phyloP scores from a whole-genome alignment of 2,113 vertebrate species.

The Pantherophis guttatus region DNA sequence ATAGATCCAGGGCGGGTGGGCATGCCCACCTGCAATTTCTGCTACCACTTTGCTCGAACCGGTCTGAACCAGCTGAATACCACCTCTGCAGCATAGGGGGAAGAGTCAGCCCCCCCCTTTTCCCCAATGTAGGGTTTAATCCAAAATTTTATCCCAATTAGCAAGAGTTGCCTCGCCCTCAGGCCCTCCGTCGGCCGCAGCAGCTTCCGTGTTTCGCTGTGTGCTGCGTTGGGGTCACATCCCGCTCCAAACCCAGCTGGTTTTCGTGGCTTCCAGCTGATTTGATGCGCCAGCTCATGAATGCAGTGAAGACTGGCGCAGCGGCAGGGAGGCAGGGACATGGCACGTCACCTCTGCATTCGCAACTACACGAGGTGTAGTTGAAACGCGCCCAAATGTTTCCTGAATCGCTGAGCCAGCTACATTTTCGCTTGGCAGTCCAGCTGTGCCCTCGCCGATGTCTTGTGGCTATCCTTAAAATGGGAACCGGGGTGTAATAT shows the following conservation, averaged over 20 bases:
- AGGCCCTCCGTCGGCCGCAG: not conserved
- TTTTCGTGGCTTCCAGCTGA: not conserved
- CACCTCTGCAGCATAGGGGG: not conserved
- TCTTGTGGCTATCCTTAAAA: not conserved
- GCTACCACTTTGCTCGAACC: too few relatives aligned
- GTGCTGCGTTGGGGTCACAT: not conserved
- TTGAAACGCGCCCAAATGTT: not conserved
- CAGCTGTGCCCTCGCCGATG: too few relatives aligned
- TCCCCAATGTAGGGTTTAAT: too few relatives aligned
- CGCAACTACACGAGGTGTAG: not conserved
- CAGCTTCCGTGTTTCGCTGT: not conserved
- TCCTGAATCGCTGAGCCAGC: not conserved
- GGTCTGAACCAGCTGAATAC: too few relatives aligned
- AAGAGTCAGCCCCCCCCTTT: not conserved
- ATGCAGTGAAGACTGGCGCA: too few relatives aligned
- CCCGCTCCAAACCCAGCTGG: not conserved
- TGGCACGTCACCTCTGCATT: too few relatives aligned
- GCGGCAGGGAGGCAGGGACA: too few relatives aligned
- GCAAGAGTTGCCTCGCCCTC: not conserved
- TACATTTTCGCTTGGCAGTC: not conserved
- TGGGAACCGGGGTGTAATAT: not conserved
- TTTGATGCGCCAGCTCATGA: not conserved
- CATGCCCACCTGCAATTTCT: too few relatives aligned
- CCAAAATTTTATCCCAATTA: too few relatives aligned
- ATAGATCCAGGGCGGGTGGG: too few relatives aligned